Base-by-base conservation (phyloP, 2,888 invertebrate species). In the Dasypogon diadema region DNA sequence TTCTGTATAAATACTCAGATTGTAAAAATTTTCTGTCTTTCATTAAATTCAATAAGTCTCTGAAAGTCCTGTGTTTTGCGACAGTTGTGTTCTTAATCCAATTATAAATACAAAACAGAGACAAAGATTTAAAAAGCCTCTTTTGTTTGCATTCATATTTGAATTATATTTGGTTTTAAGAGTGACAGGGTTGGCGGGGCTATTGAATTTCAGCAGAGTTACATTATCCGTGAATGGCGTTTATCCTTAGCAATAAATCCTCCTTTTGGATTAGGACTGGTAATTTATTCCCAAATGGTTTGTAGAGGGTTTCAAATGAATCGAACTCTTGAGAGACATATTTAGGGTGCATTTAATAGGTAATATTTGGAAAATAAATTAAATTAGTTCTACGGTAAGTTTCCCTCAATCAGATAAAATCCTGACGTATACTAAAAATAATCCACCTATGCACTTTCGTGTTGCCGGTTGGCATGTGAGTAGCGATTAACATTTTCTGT, bases 211-310 rank as follows among this genome's bases (percentile, higher is more conserved):
- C 70, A 51, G 26, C 34, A 70, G 34, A 51, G 70, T 54, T 70
- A 54, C 70, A 54, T 70, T 54, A 54, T 10, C 70, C 18, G 10
- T 74, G 77, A 70, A 77, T 70, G 74, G 74, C 51, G 74, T 60
- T 77, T 74, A 77, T 77, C 77, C 77, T 54, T 54, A 70, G 77
- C 60, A 77, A 77, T 77, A 77, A 77, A 77, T 77, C 74, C 74
- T 58, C 51, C 51, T 70, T 70, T 70, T 55, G 75, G 77, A 60
- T 60, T 74, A 70, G 65, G 60, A 34, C 34, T 55, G 77, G 75
- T 74, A 74, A 60, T 70, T 72, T 70, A 68, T 74, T 77, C 77
- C 74, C 77, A 77, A 77, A 74, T 77, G 77, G 77, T 68, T 65
- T 34, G 75, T 75, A 60, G 24, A 24, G 56, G 65, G 3, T 30